A percentile compares a stretch with the other conserved stretches of the same genome.
Conservation (phyloP, 2,113 vertebrate species). For the Mola mola region DNA sequence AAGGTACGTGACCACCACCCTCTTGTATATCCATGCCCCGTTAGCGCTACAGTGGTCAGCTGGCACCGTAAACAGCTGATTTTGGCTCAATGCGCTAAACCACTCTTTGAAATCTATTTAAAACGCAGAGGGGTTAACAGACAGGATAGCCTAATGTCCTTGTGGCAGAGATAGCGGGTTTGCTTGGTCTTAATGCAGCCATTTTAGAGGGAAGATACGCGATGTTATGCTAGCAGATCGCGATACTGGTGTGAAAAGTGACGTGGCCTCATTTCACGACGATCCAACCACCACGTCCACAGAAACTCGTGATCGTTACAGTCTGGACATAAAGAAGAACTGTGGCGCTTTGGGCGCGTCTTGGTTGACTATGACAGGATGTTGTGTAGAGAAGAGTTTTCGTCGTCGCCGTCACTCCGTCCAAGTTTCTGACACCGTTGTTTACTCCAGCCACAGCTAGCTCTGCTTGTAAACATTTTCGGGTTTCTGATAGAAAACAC, state of each 20-base stretch:
- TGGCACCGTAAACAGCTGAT: slow-evolving; percentile 1
- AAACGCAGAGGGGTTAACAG: background rate
- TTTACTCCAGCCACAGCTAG: background rate
- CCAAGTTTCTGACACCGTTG: background rate
- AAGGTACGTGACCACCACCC: slow-evolving; percentile 57
- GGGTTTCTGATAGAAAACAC: too few species aligned
- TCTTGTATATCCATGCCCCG: background rate
- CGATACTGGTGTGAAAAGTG: slow-evolving; percentile 7
- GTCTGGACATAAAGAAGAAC: background rate
- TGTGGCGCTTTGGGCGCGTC: too few species aligned
- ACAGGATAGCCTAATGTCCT: too few species aligned
- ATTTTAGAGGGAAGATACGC: too few species aligned
- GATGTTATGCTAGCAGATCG: too few species aligned
- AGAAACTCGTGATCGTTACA: background rate
- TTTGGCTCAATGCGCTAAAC: background rate
- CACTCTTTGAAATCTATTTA: background rate
- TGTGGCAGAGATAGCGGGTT: too few species aligned
- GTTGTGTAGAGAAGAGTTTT: too few species aligned
- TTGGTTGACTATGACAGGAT: too few species aligned
- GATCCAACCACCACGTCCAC: background rate
- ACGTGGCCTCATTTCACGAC: slow-evolving; percentile 59
- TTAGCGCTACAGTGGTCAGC: background rate
- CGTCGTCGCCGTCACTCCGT: too few species aligned
- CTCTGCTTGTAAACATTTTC: background rate
- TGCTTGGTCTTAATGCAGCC: too few species aligned